These are phyloP conservation scores for Montipora sp. DNA, from an alignment of 64 coral and sea anemone genomes.

Conservation along the genomic window DNA sequence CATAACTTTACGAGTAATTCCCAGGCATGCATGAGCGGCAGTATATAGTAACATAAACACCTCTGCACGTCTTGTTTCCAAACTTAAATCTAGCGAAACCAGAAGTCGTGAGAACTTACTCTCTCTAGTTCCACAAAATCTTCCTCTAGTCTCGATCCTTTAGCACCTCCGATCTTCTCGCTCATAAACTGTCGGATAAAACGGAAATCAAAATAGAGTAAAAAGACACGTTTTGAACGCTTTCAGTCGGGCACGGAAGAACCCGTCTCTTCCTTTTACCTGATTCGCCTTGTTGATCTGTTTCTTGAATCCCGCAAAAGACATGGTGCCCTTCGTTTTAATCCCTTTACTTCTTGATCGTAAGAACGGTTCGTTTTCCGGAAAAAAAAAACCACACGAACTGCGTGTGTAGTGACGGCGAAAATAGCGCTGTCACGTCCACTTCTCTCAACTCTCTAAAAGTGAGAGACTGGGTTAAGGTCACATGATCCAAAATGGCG, in stretches of 20 bases:
- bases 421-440: slow-evolving; percentile 26
- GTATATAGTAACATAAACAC: too few species aligned
- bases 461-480: slow-evolving; percentile 48
- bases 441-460: slow-evolving; percentile 19
- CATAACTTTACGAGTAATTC: too few species aligned
- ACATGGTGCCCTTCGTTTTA: slow-evolving; percentile 72
- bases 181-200: slow-evolving; percentile 83
- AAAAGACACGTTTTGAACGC: not conserved
- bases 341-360: slow-evolving; percentile 2
- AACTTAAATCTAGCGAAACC: not conserved
- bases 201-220: slow-evolving; percentile 27
- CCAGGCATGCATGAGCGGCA: too few species aligned
- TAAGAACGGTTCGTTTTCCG: not conserved
- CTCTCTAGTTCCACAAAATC: slow-evolving; percentile 96
- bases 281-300: slow-evolving; percentile 99
- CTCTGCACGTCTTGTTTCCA: not conserved
- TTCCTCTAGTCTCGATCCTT: slow-evolving; percentile 92
- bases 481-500: slow-evolving; percentile 89
- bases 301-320: slow-evolving; percentile 96
- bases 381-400: not conserved
- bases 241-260: not conserved
- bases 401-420: not conserved
- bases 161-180: slow-evolving; percentile 94
- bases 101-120: slow-evolving; percentile 58
- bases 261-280: slow-evolving; percentile 37